These are phyloP conservation scores for Chionomys nivalis DNA, from an alignment of 2,113 vertebrate genomes.

Conservation along the genomic window DNA sequence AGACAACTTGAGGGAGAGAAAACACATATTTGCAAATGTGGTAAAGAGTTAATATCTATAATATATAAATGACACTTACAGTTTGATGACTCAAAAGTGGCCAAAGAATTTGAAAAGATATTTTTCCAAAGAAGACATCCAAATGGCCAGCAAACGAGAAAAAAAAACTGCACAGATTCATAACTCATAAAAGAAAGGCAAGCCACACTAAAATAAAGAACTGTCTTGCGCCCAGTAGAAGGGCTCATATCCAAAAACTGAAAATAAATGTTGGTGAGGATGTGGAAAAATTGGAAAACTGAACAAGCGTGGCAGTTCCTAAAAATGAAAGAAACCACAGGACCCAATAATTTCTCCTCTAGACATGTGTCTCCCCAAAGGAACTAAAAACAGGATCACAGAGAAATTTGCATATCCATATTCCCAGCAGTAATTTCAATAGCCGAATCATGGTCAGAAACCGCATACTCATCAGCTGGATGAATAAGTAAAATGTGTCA, in stretches of 20 bases:
- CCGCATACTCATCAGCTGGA: background rate
- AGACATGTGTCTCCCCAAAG: background rate
- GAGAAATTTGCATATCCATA: background rate
- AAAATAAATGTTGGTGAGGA: background rate
- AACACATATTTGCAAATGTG: background rate
- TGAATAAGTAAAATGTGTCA: background rate
- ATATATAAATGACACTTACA: background rate
- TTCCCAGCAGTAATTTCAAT: background rate
- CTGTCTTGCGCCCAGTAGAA: background rate
- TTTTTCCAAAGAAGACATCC: background rate
- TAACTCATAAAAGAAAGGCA: background rate
- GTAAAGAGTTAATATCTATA: background rate
- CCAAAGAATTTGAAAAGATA: background rate
- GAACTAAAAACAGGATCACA: background rate
- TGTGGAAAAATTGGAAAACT: background rate
- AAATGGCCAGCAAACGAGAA: background rate
- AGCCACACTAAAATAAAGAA: background rate
- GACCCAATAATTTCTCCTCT: background rate
- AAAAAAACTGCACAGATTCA: background rate
- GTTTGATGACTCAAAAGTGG: background rate
- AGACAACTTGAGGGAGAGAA: background rate
- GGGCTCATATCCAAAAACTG: background rate
- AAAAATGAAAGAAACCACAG: background rate
- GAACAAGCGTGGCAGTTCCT: background rate
- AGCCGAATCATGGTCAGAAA: background rate